Conservation (phyloP, 2,797 vertebrate species). For the Dryobates pubescens region DNA sequence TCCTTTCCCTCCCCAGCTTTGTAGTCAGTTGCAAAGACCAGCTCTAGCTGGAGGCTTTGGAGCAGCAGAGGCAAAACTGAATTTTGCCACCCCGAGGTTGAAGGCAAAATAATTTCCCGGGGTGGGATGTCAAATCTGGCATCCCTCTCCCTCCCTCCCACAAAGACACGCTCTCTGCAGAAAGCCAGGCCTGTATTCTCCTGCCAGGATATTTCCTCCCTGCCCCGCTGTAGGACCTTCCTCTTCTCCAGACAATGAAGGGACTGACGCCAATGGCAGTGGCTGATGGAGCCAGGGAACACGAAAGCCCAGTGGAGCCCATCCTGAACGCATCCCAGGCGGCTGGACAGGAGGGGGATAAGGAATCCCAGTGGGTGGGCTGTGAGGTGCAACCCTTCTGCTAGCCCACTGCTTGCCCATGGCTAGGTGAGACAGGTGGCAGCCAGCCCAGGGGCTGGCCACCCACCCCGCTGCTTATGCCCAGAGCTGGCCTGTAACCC, state of each 20-base stretch:
- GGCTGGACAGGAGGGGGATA: neutral
- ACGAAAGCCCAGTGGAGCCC: neutral
- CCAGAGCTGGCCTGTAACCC: neutral
- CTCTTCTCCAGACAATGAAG: conserved; percentile 62
- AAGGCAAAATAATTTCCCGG: neutral
- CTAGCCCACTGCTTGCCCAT: accelerated
- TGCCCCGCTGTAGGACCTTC: conserved; percentile 52
- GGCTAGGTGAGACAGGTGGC: neutral
- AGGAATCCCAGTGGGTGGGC: neutral
- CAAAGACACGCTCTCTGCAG: neutral
- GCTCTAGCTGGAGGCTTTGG: neutral
- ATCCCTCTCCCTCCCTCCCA: neutral
- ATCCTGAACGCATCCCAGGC: neutral
- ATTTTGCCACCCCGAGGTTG: neutral
- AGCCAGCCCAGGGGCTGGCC: neutral
- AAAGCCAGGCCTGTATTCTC: conserved; percentile 42
- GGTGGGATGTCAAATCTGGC: neutral
- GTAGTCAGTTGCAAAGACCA: neutral
- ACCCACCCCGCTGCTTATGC: too few species aligned
- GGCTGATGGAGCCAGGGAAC: conserved; percentile 29
- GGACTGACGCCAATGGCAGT: conserved; percentile 34
- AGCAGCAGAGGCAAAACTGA: neutral
- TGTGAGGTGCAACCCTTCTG: neutral
- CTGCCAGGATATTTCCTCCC: conserved; percentile 61
- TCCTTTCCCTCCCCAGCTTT: neutral